Base-by-base conservation (phyloP, 2,888 invertebrate species). In the Philaethria dido region DNA sequence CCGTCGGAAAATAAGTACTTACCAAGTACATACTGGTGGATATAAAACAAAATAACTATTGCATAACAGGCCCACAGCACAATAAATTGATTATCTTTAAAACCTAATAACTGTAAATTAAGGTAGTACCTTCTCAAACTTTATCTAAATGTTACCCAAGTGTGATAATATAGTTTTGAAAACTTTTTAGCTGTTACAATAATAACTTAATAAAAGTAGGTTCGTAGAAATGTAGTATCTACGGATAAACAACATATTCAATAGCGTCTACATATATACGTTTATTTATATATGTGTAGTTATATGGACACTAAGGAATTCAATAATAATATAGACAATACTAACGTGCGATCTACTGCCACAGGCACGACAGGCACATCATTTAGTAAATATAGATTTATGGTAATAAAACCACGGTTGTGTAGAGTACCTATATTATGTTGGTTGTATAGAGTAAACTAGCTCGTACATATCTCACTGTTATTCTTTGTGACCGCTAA, bases 361-460 rank as follows among this genome's bases (percentile, higher is more conserved):
- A 60, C 44, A 57, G 36, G 55, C 36, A 45, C 25, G 9, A 45
- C 22, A 29, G 25, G 45, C 45, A 60, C 59, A 3, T 36, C 22
- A 42, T 16, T 25, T 42, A 44, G 22, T 44, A 29, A 44, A 2
- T 18, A 45, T 64, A 64, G 45, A 36, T 47, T 11, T 29, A 29
- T 44, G 22, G 16, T 60, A 25, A 50, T 48, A 50, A 59, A 39
- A 29, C 44, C 64, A 50, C 48, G 64, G 64, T 64, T 64, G 59
- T 59, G 48, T 64, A 59, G 64, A n/a, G n/a, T n/a, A n/a, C n/a
- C n/a, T n/a, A n/a, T n/a, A n/a, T n/a, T n/a, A n/a, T n/a, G n/a
- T n/a, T n/a, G 64, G 64, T 64, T 64, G 59, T 59, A 42, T 64
- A 59, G 64, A 39, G 45, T 42, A 36, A 16, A 18, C 29, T 52